These are phyloP conservation scores for Psilopogon haemacephalus DNA, from an alignment of 2,113 vertebrate genomes.

Conservation along the genomic window DNA sequence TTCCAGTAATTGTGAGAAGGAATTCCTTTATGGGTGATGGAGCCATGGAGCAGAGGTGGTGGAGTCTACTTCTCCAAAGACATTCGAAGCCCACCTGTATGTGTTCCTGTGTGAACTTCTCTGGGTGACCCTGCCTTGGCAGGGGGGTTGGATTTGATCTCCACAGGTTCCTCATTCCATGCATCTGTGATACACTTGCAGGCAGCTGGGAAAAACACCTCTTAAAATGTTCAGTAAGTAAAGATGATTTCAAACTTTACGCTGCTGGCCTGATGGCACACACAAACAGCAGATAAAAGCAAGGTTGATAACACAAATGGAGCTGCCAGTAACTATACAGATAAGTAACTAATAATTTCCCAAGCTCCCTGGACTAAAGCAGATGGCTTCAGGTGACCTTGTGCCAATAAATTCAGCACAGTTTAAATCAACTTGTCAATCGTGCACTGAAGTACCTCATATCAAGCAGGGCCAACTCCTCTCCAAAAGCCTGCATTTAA, in stretches of 20 bases:
- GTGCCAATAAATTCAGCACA: not conserved
- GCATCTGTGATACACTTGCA: not conserved
- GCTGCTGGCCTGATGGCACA: not conserved
- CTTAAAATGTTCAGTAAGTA: not conserved
- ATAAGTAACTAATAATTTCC: not conserved
- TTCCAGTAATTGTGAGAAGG: no score
- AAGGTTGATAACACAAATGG: not conserved
- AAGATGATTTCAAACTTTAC: not conserved
- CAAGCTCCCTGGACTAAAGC: slow-evolving; percentile 7
- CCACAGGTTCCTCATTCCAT: no score
- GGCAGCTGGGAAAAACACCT: not conserved
- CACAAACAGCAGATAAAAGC: not conserved
- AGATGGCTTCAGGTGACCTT: not conserved
- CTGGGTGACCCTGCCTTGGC: no score
- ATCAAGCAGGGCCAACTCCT: not conserved
- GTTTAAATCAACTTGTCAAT: not conserved
- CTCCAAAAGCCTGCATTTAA: not conserved
- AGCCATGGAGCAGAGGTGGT: no score
- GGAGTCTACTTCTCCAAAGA: no score
- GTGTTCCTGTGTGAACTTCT: no score
- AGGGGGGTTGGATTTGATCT: no score
- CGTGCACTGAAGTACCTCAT: not conserved
- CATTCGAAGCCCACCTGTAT: no score
- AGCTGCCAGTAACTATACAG: not conserved
- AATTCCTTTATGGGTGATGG: no score